Evolutionary conservation across 1,140 invertebrate genomes (phyloP).

Genomic region (Heliconius himera): DNA sequence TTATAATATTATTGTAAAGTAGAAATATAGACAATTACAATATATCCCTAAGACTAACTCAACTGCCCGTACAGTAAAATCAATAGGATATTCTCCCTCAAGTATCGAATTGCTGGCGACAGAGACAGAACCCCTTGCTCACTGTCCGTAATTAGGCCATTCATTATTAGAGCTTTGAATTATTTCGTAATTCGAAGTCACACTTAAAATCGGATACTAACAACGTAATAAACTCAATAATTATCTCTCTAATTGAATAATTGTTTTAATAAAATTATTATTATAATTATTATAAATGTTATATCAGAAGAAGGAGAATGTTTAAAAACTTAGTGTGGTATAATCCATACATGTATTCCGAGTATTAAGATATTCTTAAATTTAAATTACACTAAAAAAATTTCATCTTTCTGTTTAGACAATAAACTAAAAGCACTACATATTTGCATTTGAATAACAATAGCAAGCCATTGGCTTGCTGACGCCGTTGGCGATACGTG

Average conservation of each 20-base stretch:
- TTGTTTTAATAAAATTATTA: constrained; percentile 31
- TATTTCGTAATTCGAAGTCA: constrained; percentile 70
- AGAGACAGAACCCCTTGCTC: constrained; percentile 45
- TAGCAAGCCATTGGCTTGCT: constrained; percentile 17
- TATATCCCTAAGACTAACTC: background rate
- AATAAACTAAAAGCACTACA: background rate
- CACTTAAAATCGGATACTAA: constrained; percentile 50
- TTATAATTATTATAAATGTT: constrained; percentile 7
- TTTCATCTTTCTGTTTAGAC: background rate
- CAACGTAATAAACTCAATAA: constrained; percentile 38
- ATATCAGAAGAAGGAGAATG: too few relatives aligned
- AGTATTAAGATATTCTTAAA: background rate
- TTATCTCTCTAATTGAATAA: constrained; percentile 20
- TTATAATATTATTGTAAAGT: background rate
- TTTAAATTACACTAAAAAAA: background rate
- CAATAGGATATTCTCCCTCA: constrained; percentile 38
- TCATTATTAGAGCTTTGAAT: constrained; percentile 50
- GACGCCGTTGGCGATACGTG: background rate
- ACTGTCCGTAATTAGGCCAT: constrained; percentile 45
- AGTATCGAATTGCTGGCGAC: constrained; percentile 48
- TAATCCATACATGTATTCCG: too few relatives aligned
- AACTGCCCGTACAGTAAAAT: constrained; percentile 24
- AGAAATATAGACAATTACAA: background rate
- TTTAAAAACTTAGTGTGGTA: too few relatives aligned
- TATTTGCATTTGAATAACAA: constrained; percentile 70